Conservation (phyloP, 1,140 invertebrate species). For the Helicoverpa zea region DNA sequence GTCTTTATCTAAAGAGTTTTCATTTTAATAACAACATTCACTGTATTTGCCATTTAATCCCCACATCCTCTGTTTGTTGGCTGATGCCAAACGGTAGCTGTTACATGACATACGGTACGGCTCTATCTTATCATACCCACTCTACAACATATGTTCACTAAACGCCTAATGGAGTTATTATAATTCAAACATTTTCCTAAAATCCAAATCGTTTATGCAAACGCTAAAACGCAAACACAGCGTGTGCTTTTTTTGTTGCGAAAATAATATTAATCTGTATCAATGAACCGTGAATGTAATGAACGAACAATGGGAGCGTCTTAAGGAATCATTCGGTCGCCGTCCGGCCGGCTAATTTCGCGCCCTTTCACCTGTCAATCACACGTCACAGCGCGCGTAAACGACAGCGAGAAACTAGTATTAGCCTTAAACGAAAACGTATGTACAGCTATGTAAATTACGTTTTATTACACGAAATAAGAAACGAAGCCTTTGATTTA, state of each 20-base stretch:
- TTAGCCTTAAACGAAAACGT: conserved; percentile 63
- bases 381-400: conserved; percentile 69
- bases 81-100: conserved; percentile 81
- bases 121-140: conserved; percentile 84
- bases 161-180: conserved; percentile 77
- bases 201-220: conserved; percentile 67
- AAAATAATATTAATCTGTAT: conserved; percentile 41
- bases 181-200: conserved; percentile 79
- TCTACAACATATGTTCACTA: conserved; percentile 79
- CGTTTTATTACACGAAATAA: conserved; percentile 62
- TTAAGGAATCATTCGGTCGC: conserved; percentile 56
- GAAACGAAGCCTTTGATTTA: conserved; percentile 77
- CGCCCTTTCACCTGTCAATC: conserved; percentile 84
- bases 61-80: conserved; percentile 70
- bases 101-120: conserved; percentile 83
- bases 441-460: conserved; percentile 51
- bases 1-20: conserved; percentile 73
- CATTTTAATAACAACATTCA: conserved; percentile 71
- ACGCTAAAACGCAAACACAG: conserved; percentile 59
- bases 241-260: conserved; percentile 63
- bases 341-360: conserved; percentile 72
- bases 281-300: conserved; percentile 48
- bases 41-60: conserved; percentile 80
- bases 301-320: conserved; percentile 49
- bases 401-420: conserved; percentile 70